Evolutionary conservation across 2,888 invertebrate genomes (phyloP), one percentile per base, ranked within the genome.

Genomic region (Nephrotoma flavescens): DNA sequence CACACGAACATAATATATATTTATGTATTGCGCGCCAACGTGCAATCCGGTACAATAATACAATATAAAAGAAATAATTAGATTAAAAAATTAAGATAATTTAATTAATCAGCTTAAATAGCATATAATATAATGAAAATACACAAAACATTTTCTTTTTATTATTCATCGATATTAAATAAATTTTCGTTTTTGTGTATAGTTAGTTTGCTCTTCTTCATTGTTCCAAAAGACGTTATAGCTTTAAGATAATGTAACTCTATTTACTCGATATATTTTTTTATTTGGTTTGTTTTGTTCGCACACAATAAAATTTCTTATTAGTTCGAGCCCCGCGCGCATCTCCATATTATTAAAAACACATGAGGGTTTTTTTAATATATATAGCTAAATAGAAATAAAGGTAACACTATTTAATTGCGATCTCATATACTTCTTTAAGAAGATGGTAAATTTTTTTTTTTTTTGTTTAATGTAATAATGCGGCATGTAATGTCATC

Each of bases 401-500:
- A 42, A 84, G 15, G 84, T 84, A 84, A 84, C 84, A 84, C 84
- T 84, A 84, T 84, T 84, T 84, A 71, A 71, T 71, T 71, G 71
- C 71, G 71, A 71, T 71, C 71, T 71, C 31, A 71, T 71, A 71
- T 71, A 71, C 71, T 31, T 71, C 7, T 52, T 42, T 41, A 84
- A 84, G 41, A 41, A 84, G 84, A 84, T 15, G 42, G 15, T 41
- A 84, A 71, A 31, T 31, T 71, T 71, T 42, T 84, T 42, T 84
- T 19, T 0, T 4, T 84, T 42, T 84, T n/a, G n/a, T 12, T 84
- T 41, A 84, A 84, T 84, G 84, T 84, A 42, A 42, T 84, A 84
- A 84, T 84, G 42, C 84, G 42, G 84, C 84, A 84, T 84, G 84
- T 84, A 84, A 84, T 84, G 84, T 84, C 84, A 84, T 84, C 84